These are phyloP conservation scores for Drosophila chauvacae DNA, from an alignment of 1,140 invertebrate genomes.

Conservation along the genomic window DNA sequence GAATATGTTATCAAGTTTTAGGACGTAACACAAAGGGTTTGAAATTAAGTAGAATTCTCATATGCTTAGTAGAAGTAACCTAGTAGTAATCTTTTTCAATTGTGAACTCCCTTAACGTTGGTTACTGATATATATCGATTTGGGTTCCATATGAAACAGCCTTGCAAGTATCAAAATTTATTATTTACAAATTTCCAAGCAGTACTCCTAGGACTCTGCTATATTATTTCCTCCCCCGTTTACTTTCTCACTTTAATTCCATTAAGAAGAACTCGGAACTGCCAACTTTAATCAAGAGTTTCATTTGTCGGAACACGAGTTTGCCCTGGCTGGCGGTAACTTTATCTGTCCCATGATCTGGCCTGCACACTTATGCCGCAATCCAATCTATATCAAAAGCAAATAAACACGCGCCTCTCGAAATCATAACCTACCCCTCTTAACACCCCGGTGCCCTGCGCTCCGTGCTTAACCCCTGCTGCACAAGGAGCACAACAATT, in stretches of 20 bases:
- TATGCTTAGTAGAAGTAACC: too few relatives aligned
- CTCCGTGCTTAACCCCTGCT: conserved; percentile 10
- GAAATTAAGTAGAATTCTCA: too few relatives aligned
- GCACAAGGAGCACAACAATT: conserved; percentile 30
- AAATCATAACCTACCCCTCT: conserved; percentile 50
- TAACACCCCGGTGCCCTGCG: background rate
- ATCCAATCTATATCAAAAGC: conserved; percentile 80
- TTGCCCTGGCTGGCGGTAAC: conserved; percentile 30
- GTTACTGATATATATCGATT: background rate
- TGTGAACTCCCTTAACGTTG: too few relatives aligned
- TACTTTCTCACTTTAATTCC: conserved; percentile 18
- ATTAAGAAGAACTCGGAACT: conserved; percentile 20
- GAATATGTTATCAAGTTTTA: too few relatives aligned
- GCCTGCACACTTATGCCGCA: conserved; percentile 49
- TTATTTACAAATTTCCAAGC: background rate
- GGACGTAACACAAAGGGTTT: too few relatives aligned
- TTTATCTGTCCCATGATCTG: conserved; percentile 55
- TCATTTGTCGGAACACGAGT: conserved; percentile 18
- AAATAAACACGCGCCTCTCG: conserved; percentile 76
- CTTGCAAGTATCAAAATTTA: background rate
- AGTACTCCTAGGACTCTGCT: too few relatives aligned
- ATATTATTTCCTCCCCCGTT: background rate
- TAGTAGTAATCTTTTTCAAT: too few relatives aligned
- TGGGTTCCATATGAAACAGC: background rate
- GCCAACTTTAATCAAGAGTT: conserved; percentile 24